Evolutionary conservation across 2,888 invertebrate species (phyloP).

Genomic region (Hyposoter didymator): DNA sequence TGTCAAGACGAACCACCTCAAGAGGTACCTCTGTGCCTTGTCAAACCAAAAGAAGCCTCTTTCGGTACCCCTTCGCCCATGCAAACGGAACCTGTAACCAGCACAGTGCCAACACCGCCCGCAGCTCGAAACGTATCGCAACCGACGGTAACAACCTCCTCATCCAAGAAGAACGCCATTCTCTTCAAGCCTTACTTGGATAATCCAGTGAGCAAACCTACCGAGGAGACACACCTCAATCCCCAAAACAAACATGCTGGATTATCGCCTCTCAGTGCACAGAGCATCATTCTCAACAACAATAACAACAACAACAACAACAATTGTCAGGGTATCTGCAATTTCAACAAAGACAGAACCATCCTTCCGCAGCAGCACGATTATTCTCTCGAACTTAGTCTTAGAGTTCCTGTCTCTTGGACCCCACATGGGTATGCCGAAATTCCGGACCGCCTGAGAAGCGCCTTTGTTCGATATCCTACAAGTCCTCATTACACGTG

Average conservation of each 20-base stretch:
- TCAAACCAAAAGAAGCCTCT: constrained; percentile 79
- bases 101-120: constrained; percentile 75
- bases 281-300: constrained; percentile 70
- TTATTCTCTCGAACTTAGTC: constrained; percentile 78
- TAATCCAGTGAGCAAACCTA: constrained; percentile 86
- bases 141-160: constrained; percentile 71
- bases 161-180: constrained; percentile 88
- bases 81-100: constrained; percentile 76
- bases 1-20: constrained; percentile 77
- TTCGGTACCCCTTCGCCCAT: constrained; percentile 59
- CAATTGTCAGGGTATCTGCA: constrained; percentile 76
- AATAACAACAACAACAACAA: constrained; percentile 73
- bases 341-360: constrained; percentile 77
- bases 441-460: constrained; percentile 73
- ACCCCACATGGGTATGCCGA: constrained; percentile 66
- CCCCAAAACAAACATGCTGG: constrained; percentile 65
- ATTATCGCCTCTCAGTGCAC: constrained; percentile 65
- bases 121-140: constrained; percentile 64
- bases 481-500: constrained; percentile 77
- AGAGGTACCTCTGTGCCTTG: constrained; percentile 84
- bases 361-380: constrained; percentile 66
- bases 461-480: constrained; percentile 82
- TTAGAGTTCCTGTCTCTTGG: constrained; percentile 80
- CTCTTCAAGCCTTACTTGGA: constrained; percentile 91
- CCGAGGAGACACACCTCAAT: constrained; percentile 66